Percentiles rank a stretch among this genome's conserved stretches.
Evolutionary conservation across 1,140 invertebrate species (phyloP).

Genomic region (Harpegnathos saltator): DNA sequence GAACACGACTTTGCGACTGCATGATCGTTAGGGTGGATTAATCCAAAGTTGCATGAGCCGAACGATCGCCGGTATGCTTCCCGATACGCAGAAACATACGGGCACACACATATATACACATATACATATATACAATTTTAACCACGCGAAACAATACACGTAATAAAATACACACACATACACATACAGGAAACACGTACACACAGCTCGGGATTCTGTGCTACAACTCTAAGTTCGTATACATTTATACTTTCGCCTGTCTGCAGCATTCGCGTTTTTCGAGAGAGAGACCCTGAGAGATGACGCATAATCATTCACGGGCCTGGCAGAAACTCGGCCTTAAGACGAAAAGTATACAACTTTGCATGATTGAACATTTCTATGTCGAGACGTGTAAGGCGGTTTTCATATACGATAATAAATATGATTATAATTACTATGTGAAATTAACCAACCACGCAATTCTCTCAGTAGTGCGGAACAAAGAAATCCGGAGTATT

Average conservation of each 20-base stretch:
- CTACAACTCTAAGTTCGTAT: constrained; percentile 41
- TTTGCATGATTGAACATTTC: constrained; percentile 57
- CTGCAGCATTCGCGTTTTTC: constrained; percentile 21
- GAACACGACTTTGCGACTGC: constrained; percentile 27
- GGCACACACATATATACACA: background rate
- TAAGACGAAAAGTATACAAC: constrained; percentile 40
- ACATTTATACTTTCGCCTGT: constrained; percentile 40
- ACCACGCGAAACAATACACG: too few relatives aligned
- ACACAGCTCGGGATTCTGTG: constrained; percentile 20
- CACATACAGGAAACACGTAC: background rate
- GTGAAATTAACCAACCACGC: constrained; percentile 29
- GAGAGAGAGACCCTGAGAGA: constrained; percentile 7
- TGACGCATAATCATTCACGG: constrained; percentile 2
- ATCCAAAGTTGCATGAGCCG: constrained; percentile 40
- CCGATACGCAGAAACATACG: background rate
- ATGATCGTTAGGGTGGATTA: constrained; percentile 35
- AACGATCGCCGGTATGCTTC: constrained; percentile 24
- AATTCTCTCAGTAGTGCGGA: constrained; percentile 42
- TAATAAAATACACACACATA: background rate
- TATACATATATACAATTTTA: background rate
- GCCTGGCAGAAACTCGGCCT: constrained; percentile 43
- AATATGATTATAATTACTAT: constrained; percentile 50
- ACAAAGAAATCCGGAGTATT: constrained; percentile 40
- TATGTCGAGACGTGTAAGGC: constrained; percentile 34
- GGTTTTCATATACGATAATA: constrained; percentile 51